Percentiles rank a stretch among this genome's conserved stretches.
These are phyloP conservation scores for Picathartes gymnocephalus DNA, from an alignment of 2,113 vertebrate species.

Conservation along the genomic window DNA sequence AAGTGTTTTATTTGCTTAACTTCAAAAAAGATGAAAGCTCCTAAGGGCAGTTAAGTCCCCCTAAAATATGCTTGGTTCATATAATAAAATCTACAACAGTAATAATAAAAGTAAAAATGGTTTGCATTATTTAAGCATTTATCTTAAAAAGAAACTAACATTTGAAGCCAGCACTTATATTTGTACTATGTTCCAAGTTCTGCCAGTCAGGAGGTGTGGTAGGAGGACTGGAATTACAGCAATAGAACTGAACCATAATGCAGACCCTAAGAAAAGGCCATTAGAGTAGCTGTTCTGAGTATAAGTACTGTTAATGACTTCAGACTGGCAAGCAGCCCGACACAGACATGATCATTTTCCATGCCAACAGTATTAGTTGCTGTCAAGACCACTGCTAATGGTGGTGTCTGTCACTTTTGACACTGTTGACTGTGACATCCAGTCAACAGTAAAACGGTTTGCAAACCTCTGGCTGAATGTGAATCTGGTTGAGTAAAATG, in stretches of 20 bases:
- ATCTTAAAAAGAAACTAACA: neutral
- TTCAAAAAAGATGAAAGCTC: neutral
- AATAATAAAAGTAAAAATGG: neutral
- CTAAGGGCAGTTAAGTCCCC: neutral
- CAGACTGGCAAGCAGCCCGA: neutral
- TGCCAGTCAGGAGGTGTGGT: neutral
- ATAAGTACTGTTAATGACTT: neutral
- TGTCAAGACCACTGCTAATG: neutral
- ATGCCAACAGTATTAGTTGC: neutral
- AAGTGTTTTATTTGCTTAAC: neutral
- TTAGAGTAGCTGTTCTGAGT: neutral
- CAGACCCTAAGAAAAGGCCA: neutral
- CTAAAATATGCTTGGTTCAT: neutral
- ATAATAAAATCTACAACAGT: neutral
- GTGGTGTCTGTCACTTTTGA: neutral
- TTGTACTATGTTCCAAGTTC: neutral
- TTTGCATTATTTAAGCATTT: slow-evolving; percentile 14
- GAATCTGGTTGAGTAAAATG: neutral
- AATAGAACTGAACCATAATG: neutral
- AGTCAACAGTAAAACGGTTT: neutral
- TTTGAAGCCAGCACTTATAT: neutral
- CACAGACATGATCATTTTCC: neutral
- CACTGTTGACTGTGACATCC: neutral
- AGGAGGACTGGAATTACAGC: neutral
- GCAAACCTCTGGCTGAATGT: neutral